These are phyloP conservation scores for Grallaria varia DNA, from an alignment of 2,113 vertebrate genomes.

Conservation along the genomic window DNA sequence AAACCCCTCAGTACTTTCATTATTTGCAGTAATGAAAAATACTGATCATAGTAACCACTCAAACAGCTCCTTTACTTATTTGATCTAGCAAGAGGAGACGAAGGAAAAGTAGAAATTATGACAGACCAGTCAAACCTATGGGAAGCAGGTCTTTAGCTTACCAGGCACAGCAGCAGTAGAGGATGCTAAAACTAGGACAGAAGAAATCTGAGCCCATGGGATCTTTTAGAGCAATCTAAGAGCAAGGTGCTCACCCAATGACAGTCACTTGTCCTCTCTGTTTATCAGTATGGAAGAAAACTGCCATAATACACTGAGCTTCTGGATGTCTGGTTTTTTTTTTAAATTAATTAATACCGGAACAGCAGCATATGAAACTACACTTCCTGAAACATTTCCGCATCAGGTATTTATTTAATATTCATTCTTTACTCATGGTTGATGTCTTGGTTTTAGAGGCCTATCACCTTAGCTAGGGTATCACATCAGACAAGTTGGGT, in stretches of 20 bases:
- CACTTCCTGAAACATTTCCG: background rate
- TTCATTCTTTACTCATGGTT: background rate
- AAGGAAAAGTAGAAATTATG: background rate
- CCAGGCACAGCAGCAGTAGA: background rate
- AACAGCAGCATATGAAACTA: background rate
- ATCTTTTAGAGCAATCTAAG: background rate
- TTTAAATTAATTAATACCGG: background rate
- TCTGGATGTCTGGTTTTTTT: background rate
- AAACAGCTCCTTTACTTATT: background rate
- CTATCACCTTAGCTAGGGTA: background rate
- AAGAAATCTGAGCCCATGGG: background rate
- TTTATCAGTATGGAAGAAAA: background rate
- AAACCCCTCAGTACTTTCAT: background rate
- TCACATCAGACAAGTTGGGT: background rate
- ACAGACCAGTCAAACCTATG: background rate
- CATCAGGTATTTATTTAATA: background rate
- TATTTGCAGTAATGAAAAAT: background rate
- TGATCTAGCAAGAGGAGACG: background rate
- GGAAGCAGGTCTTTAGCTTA: background rate
- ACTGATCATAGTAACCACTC: background rate
- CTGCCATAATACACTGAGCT: background rate
- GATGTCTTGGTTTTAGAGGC: background rate
- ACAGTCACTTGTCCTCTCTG: background rate
- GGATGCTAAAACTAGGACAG: background rate
- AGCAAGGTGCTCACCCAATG: background rate